A percentile compares a stretch with the other conserved stretches of the same genome.
These are phyloP conservation scores for Pristionchus entomophagus DNA, from an alignment of 2,888 invertebrate genomes.

Conservation along the genomic window DNA sequence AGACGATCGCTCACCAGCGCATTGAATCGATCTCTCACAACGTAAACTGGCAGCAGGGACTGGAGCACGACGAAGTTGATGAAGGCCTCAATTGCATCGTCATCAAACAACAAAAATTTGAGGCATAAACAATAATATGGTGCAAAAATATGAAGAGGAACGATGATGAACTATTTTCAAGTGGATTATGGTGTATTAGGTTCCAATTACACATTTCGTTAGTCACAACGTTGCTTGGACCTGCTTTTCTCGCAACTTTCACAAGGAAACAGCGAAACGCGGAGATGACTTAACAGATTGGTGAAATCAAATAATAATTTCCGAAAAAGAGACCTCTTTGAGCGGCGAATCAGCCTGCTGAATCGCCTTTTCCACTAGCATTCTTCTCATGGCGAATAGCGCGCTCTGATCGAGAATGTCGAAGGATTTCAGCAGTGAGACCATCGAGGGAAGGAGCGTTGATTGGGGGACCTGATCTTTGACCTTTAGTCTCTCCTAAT, in stretches of 20 bases:
- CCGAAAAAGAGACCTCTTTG: not conserved
- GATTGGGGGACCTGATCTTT: not conserved
- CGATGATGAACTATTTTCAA: too few relatives aligned
- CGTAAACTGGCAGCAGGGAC: constrained; percentile 21
- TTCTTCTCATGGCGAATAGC: constrained; percentile 4
- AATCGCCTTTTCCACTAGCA: not conserved
- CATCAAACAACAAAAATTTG: not conserved
- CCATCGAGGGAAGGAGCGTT: not conserved
- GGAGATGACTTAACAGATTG: not conserved
- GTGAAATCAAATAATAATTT: not conserved
- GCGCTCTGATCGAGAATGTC: not conserved
- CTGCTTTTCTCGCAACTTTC: too few relatives aligned
- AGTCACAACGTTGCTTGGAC: too few relatives aligned
- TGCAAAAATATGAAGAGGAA: too few relatives aligned
- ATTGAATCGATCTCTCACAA: constrained; percentile 24
- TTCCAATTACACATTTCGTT: too few relatives aligned
- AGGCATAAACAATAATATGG: too few relatives aligned
- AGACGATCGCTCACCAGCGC: not conserved
- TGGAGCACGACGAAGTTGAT: constrained; percentile 33
- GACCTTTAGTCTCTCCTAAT: too few relatives aligned
- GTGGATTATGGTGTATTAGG: too few relatives aligned
- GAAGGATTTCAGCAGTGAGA: constrained; percentile 16
- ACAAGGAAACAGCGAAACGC: not conserved
- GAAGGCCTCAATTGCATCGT: constrained; percentile 8
- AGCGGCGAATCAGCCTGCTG: not conserved